These are phyloP conservation scores for Argyrosomus japonicus DNA, from an alignment of 2,113 vertebrate genomes.

Conservation along the genomic window DNA sequence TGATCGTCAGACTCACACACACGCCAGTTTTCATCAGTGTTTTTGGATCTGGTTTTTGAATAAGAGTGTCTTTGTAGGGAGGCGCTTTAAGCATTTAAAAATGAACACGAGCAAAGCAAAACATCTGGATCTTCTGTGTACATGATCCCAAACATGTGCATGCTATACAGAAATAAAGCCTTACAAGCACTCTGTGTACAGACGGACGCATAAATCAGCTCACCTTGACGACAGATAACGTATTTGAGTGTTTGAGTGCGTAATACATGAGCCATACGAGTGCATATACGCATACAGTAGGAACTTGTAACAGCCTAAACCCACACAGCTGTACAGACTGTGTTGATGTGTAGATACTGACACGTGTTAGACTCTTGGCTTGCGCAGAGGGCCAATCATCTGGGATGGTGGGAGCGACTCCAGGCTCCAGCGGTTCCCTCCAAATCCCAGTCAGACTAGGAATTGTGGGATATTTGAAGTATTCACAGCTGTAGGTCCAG, in stretches of 20 bases:
- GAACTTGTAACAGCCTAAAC: constrained; percentile 26
- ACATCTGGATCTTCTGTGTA: constrained; percentile 48
- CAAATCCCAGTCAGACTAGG: constrained; percentile 63
- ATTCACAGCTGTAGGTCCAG: constrained; percentile 75
- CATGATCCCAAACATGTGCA: constrained; percentile 40
- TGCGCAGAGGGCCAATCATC: constrained; percentile 52
- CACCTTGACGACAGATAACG: constrained; percentile 24
- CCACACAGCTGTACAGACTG: neutral
- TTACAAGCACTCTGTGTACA: constrained; percentile 37
- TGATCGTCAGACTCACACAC: constrained; percentile 32
- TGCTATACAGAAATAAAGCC: constrained; percentile 12
- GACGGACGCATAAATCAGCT: constrained; percentile 42
- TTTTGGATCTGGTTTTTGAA: constrained; percentile 29
- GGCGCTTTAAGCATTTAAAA: constrained; percentile 14
- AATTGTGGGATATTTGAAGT: constrained; percentile 66
- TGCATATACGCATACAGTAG: constrained; percentile 8
- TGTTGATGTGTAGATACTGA: constrained; percentile 53
- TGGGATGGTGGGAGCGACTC: constrained; percentile 56
- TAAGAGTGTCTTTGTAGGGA: constrained; percentile 15
- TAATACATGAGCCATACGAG: constrained; percentile 36
- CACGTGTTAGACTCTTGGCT: constrained; percentile 56
- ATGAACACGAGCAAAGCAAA: constrained; percentile 26
- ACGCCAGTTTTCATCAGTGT: constrained; percentile 3
- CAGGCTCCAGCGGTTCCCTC: constrained; percentile 59
- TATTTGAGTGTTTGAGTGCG: constrained; percentile 20